phyloP scores from a whole-genome alignment of 2,113 vertebrate species.

The Trichomycterus rosablanca region DNA sequence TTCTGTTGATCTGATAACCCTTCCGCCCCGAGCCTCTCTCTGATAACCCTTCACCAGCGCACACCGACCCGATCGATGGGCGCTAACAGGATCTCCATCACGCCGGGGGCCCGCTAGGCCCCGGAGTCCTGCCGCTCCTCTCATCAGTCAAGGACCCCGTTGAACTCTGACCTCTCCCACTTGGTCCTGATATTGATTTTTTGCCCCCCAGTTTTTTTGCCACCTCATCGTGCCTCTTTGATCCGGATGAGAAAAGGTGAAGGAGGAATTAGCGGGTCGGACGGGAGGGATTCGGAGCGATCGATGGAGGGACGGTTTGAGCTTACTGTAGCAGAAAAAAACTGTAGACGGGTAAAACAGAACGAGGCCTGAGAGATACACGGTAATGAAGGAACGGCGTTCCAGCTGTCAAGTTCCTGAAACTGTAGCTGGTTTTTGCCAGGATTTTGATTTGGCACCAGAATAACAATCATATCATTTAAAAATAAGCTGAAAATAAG shows the following conservation, averaged over 20 bases:
- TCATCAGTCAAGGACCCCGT: conserved; percentile 86
- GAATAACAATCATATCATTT: too few species aligned
- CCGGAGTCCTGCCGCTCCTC: conserved; percentile 75
- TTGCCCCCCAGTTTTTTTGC: conserved; percentile 53
- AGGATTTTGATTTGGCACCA: too few species aligned
- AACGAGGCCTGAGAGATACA: conserved; percentile 65
- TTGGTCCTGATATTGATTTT: conserved; percentile 80
- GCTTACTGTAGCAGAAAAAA: conserved; percentile 66
- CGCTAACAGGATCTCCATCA: conserved; percentile 85
- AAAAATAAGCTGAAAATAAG: too few species aligned
- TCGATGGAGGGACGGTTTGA: conserved; percentile 76
- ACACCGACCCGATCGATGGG: conserved; percentile 74
- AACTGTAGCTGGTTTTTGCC: not conserved
- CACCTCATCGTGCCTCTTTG: conserved; percentile 62
- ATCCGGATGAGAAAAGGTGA: conserved; percentile 76
- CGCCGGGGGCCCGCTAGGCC: conserved; percentile 68
- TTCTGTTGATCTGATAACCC: conserved; percentile 47
- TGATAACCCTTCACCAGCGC: conserved; percentile 40
- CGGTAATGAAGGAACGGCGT: conserved; percentile 60
- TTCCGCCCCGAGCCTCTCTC: conserved; percentile 29
- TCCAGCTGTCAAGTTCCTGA: conserved; percentile 27
- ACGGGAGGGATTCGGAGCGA: conserved; percentile 68
- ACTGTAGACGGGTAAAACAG: conserved; percentile 56
- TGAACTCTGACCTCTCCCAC: conserved; percentile 80
- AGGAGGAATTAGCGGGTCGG: conserved; percentile 69